Conservation (phyloP, 2,888 invertebrate genomes). For the Diplolepis rosae region DNA sequence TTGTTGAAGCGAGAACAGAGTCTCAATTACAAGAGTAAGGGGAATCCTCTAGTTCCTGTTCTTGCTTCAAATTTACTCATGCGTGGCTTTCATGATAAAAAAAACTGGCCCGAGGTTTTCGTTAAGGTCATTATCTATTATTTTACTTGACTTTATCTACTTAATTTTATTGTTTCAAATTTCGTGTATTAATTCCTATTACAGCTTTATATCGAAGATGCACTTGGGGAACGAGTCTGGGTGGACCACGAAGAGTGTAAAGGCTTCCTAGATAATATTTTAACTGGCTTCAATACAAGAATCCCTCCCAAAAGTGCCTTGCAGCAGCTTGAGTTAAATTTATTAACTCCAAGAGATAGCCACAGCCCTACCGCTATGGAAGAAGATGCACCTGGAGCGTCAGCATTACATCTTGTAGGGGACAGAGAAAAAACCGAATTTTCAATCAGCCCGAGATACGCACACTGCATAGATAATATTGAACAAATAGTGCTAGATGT, state of each 20-base stretch:
- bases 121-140: conserved; percentile 80
- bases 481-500: conserved; percentile 90
- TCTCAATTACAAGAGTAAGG: conserved; percentile 85
- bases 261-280: conserved; percentile 92
- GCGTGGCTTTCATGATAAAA: conserved; percentile 86
- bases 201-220: conserved; percentile 94
- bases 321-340: conserved; percentile 78
- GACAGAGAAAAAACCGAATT: conserved; percentile 73
- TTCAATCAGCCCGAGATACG: conserved; percentile 77
- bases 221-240: conserved; percentile 94
- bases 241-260: conserved; percentile 94
- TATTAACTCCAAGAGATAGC: conserved; percentile 65
- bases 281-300: conserved; percentile 88
- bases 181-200: conserved; percentile 45
- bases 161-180: conserved; percentile 33
- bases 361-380: conserved; percentile 70
- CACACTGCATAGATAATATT: conserved; percentile 79
- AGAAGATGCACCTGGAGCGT: conserved; percentile 67
- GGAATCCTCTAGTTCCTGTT: conserved; percentile 86
- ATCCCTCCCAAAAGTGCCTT: conserved; percentile 82
- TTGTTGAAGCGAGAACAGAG: conserved; percentile 84
- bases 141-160: conserved; percentile 31
- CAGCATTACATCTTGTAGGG: conserved; percentile 57
- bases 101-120: conserved; percentile 93
- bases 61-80: conserved; percentile 89